Base-by-base conservation (phyloP, 2,797 vertebrate species). In the Artibeus lituratus region DNA sequence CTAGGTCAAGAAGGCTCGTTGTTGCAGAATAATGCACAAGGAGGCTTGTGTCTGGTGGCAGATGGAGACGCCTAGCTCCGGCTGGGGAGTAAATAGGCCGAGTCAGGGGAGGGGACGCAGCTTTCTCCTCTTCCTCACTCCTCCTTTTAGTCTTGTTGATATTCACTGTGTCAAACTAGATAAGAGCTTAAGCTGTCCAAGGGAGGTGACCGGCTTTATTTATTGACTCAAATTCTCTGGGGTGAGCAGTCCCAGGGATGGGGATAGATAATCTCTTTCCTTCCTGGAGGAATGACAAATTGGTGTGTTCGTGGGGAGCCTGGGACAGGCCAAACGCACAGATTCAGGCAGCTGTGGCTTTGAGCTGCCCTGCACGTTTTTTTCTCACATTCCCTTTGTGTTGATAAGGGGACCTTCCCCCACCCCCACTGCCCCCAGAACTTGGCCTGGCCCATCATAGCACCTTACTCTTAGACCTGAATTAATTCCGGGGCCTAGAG, bases 371-470 rank as follows among this genome's bases (percentile, higher is more conserved):
- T 10, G 26, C 15, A 3, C 2, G 11, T 8, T 86, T 62, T 62
- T 57, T 82, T 19, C 57, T 91, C 53, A 83, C 12, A 5, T 42
- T 65, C 29, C 2, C 18, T 90, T 82, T 9, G 39, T n/a, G 4
- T 57, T 55, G 35, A 7, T 10, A 5, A 42, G 10, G 26, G 10
- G 32, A 11, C 9, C 32, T 49, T 2, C 32, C 12, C 5, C 3
- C 0, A 1, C 1, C 1, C 2, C 4, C 2, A 2, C 15, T 0
- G 1, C n/a, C n/a, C 10, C n/a, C 15, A 29, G 32, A 15, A 32
- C 35, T 7, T 51, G 22, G 32, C 29, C 81, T 69, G 29, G 69
- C 42, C 29, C 21, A n/a, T 90, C 18, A 42, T 2, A 62, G 55
- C 18, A 8, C 42, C n/a, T 86, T 42, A 1, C 57, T 92, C 37